phyloP scores from a whole-genome alignment of 2,888 invertebrate species.

The Tetragonisca angustula region DNA sequence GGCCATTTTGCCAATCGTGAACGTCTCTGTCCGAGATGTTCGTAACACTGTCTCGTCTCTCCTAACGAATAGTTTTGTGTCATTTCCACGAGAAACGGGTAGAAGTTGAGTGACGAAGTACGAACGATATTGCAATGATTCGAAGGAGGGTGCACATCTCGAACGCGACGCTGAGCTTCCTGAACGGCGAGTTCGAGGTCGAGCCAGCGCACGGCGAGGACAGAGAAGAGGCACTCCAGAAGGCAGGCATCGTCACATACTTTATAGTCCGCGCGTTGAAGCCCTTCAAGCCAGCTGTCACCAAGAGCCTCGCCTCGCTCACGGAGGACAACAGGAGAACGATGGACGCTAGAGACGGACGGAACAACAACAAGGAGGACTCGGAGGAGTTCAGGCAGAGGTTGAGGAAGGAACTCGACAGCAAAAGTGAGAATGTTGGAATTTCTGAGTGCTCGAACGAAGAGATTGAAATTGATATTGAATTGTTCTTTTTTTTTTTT shows the following conservation, averaged over 20 bases:
- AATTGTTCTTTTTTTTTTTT: too few relatives aligned
- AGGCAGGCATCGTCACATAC: conserved; percentile 95
- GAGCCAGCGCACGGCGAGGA: conserved; percentile 95
- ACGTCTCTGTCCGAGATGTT: background rate
- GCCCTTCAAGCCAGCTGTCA: conserved; percentile 85
- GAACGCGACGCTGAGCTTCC: conserved; percentile 93
- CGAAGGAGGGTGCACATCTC: conserved; percentile 94
- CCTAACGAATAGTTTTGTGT: background rate
- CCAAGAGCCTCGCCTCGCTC: conserved; percentile 79
- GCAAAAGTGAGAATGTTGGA: conserved; percentile 87
- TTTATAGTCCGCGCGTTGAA: conserved; percentile 95
- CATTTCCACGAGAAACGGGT: background rate
- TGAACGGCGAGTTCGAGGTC: conserved; percentile 96
- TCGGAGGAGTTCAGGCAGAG: conserved; percentile 92
- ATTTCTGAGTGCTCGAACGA: background rate
- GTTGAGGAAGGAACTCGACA: conserved; percentile 93
- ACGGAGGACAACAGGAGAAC: conserved; percentile 74
- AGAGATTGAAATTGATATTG: too few relatives aligned
- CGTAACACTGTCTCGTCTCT: too few relatives aligned
- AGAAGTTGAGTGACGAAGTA: background rate
- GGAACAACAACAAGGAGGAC: conserved; percentile 84
- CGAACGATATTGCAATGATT: background rate
- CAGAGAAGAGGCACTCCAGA: conserved; percentile 94
- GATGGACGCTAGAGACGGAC: conserved; percentile 70
- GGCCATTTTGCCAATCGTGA: background rate